phyloP scores from a whole-genome alignment of 1,140 invertebrate genomes.

The Bursaphelenchus mucronatus region DNA sequence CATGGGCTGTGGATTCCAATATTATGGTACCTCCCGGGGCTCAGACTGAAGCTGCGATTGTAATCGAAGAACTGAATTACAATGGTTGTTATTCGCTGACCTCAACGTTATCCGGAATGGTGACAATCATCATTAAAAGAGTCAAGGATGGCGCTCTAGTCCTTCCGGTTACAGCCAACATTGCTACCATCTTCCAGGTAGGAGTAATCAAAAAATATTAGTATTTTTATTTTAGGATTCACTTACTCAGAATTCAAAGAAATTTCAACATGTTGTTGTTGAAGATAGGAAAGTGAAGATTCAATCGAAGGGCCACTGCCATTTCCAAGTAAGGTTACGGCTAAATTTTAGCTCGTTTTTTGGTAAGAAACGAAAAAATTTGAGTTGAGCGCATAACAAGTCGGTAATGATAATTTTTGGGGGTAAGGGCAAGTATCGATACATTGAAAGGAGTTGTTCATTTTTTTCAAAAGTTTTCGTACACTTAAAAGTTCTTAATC shows the following conservation, averaged over 20 bases:
- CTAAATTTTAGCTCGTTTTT: too few relatives aligned
- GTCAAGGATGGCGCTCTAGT: constrained; percentile 54
- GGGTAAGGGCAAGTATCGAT: too few relatives aligned
- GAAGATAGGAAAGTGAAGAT: constrained; percentile 44
- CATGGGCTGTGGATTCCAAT: constrained; percentile 64
- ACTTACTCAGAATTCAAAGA: constrained; percentile 22
- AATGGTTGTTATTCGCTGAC: constrained; percentile 61
- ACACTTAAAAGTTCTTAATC: too few relatives aligned
- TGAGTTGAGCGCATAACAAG: too few relatives aligned
- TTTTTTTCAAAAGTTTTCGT: too few relatives aligned
- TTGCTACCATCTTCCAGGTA: constrained; percentile 42
- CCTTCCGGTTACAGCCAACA: constrained; percentile 53
- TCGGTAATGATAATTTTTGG: too few relatives aligned
- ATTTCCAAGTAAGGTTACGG: constrained; percentile 43
- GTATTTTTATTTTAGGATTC: constrained; percentile 3
- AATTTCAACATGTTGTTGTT: constrained; percentile 46
- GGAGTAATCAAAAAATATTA: not conserved
- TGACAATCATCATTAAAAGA: constrained; percentile 61
- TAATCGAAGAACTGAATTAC: constrained; percentile 63
- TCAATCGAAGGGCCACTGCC: constrained; percentile 52
- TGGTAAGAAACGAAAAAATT: too few relatives aligned
- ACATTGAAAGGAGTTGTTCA: too few relatives aligned
- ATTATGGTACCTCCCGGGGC: constrained; percentile 62
- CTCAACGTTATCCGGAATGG: constrained; percentile 61
- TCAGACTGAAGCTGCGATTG: constrained; percentile 62